These are phyloP conservation scores for Asobara japonica DNA, from an alignment of 1,140 invertebrate species.

Conservation along the genomic window DNA sequence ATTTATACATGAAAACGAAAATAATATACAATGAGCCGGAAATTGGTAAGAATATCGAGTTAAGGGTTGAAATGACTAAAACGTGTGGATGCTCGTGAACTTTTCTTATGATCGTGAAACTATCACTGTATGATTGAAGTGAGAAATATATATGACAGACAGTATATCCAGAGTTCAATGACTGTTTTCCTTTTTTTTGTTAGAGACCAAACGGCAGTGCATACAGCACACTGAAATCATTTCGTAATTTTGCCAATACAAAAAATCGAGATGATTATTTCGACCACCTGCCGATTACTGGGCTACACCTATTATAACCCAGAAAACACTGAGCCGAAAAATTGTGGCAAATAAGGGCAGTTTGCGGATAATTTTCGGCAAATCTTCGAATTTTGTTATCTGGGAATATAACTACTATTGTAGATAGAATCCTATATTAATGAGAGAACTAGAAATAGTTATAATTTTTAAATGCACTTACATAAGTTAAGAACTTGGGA, in stretches of 20 bases:
- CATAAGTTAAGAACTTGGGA: neutral
- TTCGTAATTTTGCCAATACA: neutral
- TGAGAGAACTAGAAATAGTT: neutral
- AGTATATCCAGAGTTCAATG: conserved; percentile 18
- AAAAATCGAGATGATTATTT: neutral
- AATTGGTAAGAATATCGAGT: neutral
- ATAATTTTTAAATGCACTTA: conserved; percentile 7
- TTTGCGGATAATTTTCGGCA: too few species aligned
- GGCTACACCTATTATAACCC: conserved; percentile 23
- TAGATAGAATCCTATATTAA: neutral
- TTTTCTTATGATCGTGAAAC: conserved; percentile 12
- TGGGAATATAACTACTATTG: too few species aligned
- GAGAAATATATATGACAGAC: conserved; percentile 11
- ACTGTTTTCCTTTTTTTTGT: conserved; percentile 30
- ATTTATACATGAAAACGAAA: conserved; percentile 36
- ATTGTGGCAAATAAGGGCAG: too few species aligned
- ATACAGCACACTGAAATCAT: neutral
- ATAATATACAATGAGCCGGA: neutral
- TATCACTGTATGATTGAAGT: neutral
- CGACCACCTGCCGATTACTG: neutral
- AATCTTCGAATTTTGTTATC: too few species aligned
- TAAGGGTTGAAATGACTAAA: neutral
- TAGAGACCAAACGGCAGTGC: conserved; percentile 15
- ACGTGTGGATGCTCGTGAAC: neutral
- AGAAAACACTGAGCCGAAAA: too few species aligned